Base-by-base conservation (phyloP, 2,888 invertebrate species). In the Taphrorychus bicolor region DNA sequence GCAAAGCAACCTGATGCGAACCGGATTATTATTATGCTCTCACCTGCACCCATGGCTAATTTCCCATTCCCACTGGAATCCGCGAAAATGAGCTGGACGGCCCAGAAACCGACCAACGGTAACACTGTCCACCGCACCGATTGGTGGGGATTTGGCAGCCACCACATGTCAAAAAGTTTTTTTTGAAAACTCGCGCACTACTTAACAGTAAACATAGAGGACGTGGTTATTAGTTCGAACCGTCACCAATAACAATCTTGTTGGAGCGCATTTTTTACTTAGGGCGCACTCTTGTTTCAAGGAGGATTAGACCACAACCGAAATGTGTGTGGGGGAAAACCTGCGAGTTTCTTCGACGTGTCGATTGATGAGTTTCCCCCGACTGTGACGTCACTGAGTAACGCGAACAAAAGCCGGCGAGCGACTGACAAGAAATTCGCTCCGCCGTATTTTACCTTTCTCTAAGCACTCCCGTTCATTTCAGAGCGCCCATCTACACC, bases 401-500 rank as follows among this genome's bases (percentile, higher is more conserved):
- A 54, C 66, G 40, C 60, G 48, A 49, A 21, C 66, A 56, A 60
- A 56, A 49, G 66, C 66, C 66, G 66, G 66, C 56, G 23, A 49
- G 32, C 60, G 60, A 66, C 66, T 66, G 60, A 66, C 66, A 56
- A 56, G 66, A 60, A 60, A 60, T 56, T 18, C 51, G 40, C 54
- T 56, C 23, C 23, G 22, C 54, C 23, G 41, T 66, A 60, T 66
- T 66, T 66, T 60, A 60, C 66, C 66, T 66, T 66, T 66, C 66
- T 66, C 66, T 57, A 59, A 64, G 54, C 14, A 42, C 58, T 51
- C 53, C 1, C 9, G 23, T 9, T 59, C 51, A 32, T 21, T 62
- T 53, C 22, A 7, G 18, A 5, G 11, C 17, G 21, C 48, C 5
- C 65, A 51, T 21, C 3, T 21, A 49, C 32, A 21, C 23, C 51